Conservation (phyloP, 2,113 vertebrate species). For the Oenanthe melanoleuca region DNA sequence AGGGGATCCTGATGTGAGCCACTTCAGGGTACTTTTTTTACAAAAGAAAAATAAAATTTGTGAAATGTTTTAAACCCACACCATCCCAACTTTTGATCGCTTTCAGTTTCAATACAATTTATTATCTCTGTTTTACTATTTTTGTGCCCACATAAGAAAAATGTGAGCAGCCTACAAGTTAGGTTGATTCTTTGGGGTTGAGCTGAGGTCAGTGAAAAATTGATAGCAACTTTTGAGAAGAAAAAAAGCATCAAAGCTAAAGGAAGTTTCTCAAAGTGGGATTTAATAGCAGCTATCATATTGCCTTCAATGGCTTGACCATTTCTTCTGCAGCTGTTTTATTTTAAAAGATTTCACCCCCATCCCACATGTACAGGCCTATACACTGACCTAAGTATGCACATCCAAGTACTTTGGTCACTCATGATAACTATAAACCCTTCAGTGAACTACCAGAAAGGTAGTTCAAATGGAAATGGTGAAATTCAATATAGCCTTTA, state of each 20-base stretch:
- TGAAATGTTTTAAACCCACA: not conserved
- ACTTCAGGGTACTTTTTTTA: not conserved
- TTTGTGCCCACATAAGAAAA: not conserved
- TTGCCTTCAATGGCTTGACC: constrained; percentile 71
- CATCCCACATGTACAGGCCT: constrained; percentile 35
- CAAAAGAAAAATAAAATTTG: not conserved
- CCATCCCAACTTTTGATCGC: not conserved
- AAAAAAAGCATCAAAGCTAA: constrained; percentile 80
- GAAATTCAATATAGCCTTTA: constrained; percentile 68
- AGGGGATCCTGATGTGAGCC: not conserved
- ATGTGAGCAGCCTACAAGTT: constrained; percentile 33
- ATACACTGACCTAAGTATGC: constrained; percentile 43
- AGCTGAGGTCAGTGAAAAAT: constrained; percentile 72
- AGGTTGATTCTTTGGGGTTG: constrained; percentile 68
- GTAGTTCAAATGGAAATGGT: constrained; percentile 60
- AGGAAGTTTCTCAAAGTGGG: constrained; percentile 72
- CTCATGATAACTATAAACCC: constrained; percentile 66
- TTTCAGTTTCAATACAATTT: not conserved
- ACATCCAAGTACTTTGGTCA: constrained; percentile 61
- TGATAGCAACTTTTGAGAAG: constrained; percentile 75
- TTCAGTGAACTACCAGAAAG: constrained; percentile 59
- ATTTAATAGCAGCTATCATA: constrained; percentile 80
- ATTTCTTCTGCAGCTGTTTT: constrained; percentile 77
- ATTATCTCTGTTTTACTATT: not conserved
- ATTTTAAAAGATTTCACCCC: constrained; percentile 73